A percentile compares a stretch with the other conserved stretches of the same genome.
phyloP scores from a whole-genome alignment of 2,113 vertebrate genomes.

The Dasyprocta punctata region DNA sequence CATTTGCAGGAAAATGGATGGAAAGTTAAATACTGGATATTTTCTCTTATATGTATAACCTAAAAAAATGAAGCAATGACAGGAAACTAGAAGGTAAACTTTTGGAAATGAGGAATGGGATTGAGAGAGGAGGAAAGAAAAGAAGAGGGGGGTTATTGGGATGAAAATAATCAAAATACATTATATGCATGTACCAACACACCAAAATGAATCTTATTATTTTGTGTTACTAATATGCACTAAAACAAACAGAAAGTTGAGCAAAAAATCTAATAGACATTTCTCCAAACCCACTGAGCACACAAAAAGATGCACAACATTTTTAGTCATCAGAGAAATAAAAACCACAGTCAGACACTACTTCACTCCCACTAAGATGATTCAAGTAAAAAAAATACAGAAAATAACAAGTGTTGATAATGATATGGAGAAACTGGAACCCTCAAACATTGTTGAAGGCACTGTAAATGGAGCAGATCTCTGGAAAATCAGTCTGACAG shows the following conservation, averaged over 20 bases:
- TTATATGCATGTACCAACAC: not conserved
- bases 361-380: not conserved
- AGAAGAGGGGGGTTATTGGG: not conserved
- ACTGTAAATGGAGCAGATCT: not conserved
- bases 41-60: not conserved
- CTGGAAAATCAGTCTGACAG: not conserved
- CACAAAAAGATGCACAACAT: not conserved
- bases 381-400: not conserved
- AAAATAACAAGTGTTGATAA: not conserved
- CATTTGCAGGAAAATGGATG: not conserved
- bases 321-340: constrained; percentile 31
- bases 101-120: not conserved
- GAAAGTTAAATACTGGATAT: not conserved
- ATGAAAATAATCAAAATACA: not conserved
- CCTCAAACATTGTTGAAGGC: not conserved
- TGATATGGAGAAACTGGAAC: not conserved
- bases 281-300: not conserved
- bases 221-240: not conserved
- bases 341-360: constrained; percentile 29
- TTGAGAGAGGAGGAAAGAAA: not conserved
- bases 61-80: not conserved
- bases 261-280: not conserved
- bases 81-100: not conserved
- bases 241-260: not conserved
- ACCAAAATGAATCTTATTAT: not conserved